These are phyloP conservation scores for Zelleria hepariella DNA, from an alignment of 2,888 invertebrate genomes.

Conservation along the genomic window DNA sequence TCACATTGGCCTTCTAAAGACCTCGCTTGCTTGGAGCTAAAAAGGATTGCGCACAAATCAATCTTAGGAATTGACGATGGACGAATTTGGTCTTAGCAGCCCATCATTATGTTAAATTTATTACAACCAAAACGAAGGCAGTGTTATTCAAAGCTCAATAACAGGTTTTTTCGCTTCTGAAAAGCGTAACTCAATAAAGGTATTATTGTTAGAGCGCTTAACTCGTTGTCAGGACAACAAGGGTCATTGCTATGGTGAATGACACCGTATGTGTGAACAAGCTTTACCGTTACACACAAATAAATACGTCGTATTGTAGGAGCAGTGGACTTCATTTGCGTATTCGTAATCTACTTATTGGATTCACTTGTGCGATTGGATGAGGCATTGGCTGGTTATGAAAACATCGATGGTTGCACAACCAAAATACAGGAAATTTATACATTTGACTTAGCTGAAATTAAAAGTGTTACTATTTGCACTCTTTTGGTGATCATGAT, in stretches of 20 bases:
- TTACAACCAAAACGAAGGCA: not conserved
- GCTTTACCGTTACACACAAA: not conserved
- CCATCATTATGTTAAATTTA: not conserved
- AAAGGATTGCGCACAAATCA: not conserved
- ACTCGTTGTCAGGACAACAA: not conserved
- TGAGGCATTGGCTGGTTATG: not conserved
- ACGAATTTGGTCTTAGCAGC: not conserved
- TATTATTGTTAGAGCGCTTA: not conserved
- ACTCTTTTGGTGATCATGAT: not conserved
- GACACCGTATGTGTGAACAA: not conserved
- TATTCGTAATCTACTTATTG: not conserved
- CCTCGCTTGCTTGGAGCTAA: conserved; percentile 19
- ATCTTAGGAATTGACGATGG: not conserved
- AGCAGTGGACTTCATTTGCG: not conserved
- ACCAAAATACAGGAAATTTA: not conserved
- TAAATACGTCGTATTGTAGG: not conserved
- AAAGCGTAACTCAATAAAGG: not conserved
- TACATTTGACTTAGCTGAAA: not conserved
- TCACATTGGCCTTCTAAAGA: conserved; percentile 28
- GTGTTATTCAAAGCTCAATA: not conserved
- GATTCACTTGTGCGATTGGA: not conserved
- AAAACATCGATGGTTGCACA: not conserved
- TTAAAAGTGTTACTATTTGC: not conserved
- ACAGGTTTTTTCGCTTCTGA: not conserved
- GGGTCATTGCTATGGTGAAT: not conserved